A percentile compares a stretch with the other conserved stretches of the same genome.
phyloP scores from a whole-genome alignment of 1,140 invertebrate genomes.

The Meteorus sp. region DNA sequence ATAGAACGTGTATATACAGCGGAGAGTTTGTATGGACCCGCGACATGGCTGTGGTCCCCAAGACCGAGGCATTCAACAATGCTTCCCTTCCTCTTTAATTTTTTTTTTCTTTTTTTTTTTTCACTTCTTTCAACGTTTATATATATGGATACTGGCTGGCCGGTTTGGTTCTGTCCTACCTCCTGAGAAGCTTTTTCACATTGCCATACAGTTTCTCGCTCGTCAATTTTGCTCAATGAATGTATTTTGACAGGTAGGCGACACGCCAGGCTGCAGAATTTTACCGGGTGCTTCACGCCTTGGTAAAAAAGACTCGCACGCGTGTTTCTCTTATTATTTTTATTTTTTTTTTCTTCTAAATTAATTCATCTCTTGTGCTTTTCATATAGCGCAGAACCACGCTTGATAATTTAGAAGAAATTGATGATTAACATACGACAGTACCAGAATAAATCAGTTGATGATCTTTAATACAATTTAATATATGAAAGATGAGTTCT shows the following conservation, averaged over 20 bases:
- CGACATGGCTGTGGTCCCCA: not conserved
- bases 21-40: not conserved
- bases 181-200: conserved; percentile 25
- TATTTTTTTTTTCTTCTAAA: not conserved
- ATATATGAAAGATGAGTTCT: too few relatives aligned
- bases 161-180: too few relatives aligned
- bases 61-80: not conserved
- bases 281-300: conserved; percentile 55
- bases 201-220: conserved; percentile 34
- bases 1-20: not conserved
- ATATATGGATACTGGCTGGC: too few relatives aligned
- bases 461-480: too few relatives aligned
- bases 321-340: conserved; percentile 25
- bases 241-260: conserved; percentile 57
- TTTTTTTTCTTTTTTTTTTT: too few relatives aligned
- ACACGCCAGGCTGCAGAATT: conserved; percentile 53
- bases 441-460: too few relatives aligned
- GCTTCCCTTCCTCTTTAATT: not conserved
- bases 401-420: not conserved
- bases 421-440: too few relatives aligned
- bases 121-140: too few relatives aligned
- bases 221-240: conserved; percentile 48
- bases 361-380: too few relatives aligned
- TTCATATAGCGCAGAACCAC: not conserved
- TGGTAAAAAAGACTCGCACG: conserved; percentile 32